Evolutionary conservation across 2,113 vertebrate species (phyloP), one percentile per base, ranked within the genome.

Genomic region (Heterotilapia buettikoferi): DNA sequence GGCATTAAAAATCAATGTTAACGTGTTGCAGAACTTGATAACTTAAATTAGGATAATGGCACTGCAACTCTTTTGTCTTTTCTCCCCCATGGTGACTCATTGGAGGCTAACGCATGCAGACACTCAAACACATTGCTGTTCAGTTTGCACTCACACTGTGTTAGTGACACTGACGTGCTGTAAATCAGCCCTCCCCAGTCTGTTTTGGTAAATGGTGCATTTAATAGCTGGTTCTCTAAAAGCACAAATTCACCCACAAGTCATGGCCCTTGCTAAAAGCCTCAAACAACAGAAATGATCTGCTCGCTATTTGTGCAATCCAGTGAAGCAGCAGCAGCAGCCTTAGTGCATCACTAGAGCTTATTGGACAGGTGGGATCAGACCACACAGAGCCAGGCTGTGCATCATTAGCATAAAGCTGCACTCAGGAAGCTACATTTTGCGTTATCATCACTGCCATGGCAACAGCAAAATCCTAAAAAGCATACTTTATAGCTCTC

Each of bases 371-470:
- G 85, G 86, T 91, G 82, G 56, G 90, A 92, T 93, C 89, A 87
- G 86, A 71, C 81, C 85, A 89, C 79, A 76, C 78, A 5, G 56
- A 84, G 86, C 80, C 89, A 33, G 85, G 47, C 76, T 26, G 56
- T 9, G 83, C 84, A 54, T 90, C 86, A 95, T 94, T 93, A 93
- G 80, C 90, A 92, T 93, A 89, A 85, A 78, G 89, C 87, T 86
- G 85, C 86, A 83, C 81, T 88, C 86, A 73, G 88, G 84, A 94
- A 92, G 85, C 89, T 50, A 63, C 61, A 5, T 36, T 73, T 93
- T 26, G n/a, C 86, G 84, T 87, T 83, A 94, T 91, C 87, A 88
- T 88, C 68, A 92, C 89, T 91, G 86, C 92, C 92, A 95, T 93
- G 90, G 92, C 90, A 95, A 96, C 92, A 68, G 59, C 80, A 68